phyloP scores from a whole-genome alignment of 2,113 vertebrate genomes.

The Recurvirostra avosetta region DNA sequence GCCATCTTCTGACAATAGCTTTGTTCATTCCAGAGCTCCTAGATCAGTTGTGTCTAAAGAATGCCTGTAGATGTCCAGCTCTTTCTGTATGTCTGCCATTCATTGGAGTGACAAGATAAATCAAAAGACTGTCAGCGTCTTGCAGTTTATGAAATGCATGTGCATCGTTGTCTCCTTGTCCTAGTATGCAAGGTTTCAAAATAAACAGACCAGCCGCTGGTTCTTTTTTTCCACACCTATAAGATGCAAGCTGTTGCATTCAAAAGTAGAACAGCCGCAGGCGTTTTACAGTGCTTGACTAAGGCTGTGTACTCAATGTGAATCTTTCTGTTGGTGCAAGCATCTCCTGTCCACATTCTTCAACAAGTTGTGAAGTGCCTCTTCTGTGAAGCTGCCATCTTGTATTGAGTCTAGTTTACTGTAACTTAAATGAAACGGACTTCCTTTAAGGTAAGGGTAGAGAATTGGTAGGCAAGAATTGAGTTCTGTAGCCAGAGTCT shows the following conservation, averaged over 20 bases:
- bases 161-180: not conserved
- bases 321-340: not conserved
- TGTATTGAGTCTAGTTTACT: not conserved
- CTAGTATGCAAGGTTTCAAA: not conserved
- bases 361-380: not conserved
- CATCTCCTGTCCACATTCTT: not conserved
- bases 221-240: not conserved
- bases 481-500: not conserved
- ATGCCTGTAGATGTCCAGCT: not conserved
- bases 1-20: not conserved
- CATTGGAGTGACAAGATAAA: not conserved
- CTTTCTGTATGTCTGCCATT: not conserved
- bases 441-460: not conserved
- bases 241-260: not conserved
- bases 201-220: not conserved
- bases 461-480: not conserved
- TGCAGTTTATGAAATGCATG: accelerated
- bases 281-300: not conserved
- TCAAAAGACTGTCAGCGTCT: accelerated
- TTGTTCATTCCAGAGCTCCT: not conserved
- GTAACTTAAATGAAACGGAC: not conserved
- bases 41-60: not conserved
- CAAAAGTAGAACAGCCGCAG: not conserved
- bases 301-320: not conserved
- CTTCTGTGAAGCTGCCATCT: not conserved